phyloP scores from a whole-genome alignment of 1,140 invertebrate genomes.

The Diachasmimorpha longicaudata region DNA sequence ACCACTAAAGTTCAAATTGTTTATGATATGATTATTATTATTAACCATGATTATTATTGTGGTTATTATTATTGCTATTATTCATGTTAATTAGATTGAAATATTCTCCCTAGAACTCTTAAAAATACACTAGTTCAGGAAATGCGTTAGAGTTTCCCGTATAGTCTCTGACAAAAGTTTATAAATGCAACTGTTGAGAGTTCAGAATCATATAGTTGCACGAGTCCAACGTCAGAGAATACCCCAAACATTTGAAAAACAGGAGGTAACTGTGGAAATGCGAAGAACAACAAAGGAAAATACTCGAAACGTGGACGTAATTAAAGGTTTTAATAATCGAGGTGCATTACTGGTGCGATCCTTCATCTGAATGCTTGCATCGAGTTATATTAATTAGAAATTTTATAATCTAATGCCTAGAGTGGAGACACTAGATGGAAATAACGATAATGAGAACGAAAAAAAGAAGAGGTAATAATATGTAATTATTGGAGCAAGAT shows the following conservation, averaged over 20 bases:
- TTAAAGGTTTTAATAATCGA: constrained; percentile 27
- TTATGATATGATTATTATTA: too few species aligned
- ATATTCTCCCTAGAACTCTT: too few species aligned
- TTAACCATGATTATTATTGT: too few species aligned
- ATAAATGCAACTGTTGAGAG: constrained; percentile 45
- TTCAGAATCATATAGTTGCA: constrained; percentile 41
- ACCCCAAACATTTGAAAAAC: constrained; percentile 43
- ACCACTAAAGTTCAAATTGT: too few species aligned
- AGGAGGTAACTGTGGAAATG: constrained; percentile 49
- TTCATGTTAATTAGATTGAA: too few species aligned
- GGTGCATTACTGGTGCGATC: background rate
- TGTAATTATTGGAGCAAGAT: too few species aligned
- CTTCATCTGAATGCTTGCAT: constrained; percentile 10
- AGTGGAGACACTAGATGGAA: background rate
- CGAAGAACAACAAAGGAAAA: constrained; percentile 60
- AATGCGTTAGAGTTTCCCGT: too few species aligned
- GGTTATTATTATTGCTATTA: too few species aligned
- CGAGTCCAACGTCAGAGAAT: constrained; percentile 42
- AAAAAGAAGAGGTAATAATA: background rate
- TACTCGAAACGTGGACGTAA: constrained; percentile 57
- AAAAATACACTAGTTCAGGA: too few species aligned
- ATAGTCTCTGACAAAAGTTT: constrained; percentile 46
- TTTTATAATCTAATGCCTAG: background rate
- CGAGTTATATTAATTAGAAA: background rate
- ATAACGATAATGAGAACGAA: background rate